Percentiles rank a stretch among this genome's conserved stretches.
These are phyloP conservation scores for Chanos chanos DNA, from an alignment of 2,797 vertebrate species.

Conservation along the genomic window DNA sequence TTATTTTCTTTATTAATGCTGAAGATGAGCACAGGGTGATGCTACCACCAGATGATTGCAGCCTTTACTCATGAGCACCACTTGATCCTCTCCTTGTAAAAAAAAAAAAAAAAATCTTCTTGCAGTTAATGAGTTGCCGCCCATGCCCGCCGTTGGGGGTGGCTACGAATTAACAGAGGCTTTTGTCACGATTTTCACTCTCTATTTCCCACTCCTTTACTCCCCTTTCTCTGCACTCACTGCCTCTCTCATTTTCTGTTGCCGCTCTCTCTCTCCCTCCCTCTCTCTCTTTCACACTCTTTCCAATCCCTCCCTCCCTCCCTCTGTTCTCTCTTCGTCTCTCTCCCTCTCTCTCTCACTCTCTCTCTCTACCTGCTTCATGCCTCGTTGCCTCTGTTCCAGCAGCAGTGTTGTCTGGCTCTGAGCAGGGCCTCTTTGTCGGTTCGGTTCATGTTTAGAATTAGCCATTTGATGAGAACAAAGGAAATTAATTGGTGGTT, in stretches of 20 bases:
- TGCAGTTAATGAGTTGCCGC: constrained; percentile 60
- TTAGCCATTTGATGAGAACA: constrained; percentile 94
- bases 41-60: constrained; percentile 63
- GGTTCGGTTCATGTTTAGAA: constrained; percentile 83
- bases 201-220: constrained; percentile 29
- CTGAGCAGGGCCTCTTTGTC: constrained; percentile 54
- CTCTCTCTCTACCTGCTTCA: constrained; percentile 64
- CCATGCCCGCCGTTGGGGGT: constrained; percentile 56
- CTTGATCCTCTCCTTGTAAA: constrained; percentile 49
- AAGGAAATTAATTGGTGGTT: constrained; percentile 98
- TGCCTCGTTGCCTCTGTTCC: constrained; percentile 59
- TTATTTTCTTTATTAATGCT: constrained; percentile 49
- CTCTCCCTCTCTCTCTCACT: constrained; percentile 25
- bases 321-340: constrained; percentile 11
- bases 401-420: constrained; percentile 55
- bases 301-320: constrained; percentile 46
- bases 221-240: not conserved
- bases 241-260: not conserved
- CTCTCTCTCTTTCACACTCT: constrained; percentile 29
- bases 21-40: constrained; percentile 42
- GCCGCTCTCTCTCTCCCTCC: not conserved
- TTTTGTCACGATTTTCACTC: constrained; percentile 60
- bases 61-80: constrained; percentile 56
- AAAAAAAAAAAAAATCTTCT: constrained; percentile 45
- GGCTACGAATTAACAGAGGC: constrained; percentile 65